Conservation (phyloP, 2,113 vertebrate genomes). For the Sclerurus mexicanus region DNA sequence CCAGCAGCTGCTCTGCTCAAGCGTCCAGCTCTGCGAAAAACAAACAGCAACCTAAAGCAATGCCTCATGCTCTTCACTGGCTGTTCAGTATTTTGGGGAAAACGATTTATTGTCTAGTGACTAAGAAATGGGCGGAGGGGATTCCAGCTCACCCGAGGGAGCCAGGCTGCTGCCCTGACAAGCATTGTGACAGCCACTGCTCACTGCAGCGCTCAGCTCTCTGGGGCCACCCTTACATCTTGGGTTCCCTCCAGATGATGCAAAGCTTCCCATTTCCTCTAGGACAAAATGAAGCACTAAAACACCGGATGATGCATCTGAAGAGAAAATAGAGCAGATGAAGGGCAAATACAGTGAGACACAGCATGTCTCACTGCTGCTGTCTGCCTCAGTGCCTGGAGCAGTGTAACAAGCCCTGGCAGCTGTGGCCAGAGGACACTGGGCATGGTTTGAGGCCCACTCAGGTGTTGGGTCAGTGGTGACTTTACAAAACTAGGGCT, state of each 20-base stretch:
- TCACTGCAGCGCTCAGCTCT: rapidly evolving
- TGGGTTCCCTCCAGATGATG: not conserved
- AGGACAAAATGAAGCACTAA: not conserved
- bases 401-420: not conserved
- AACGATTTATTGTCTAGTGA: not conserved
- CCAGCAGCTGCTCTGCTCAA: not conserved
- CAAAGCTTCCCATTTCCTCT: not conserved
- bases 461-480: not conserved
- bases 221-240: not conserved
- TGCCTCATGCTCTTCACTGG: not conserved
- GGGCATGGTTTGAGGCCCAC: not conserved
- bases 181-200: not conserved
- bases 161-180: not conserved
- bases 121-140: not conserved
- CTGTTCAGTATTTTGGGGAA: not conserved
- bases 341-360: not conserved
- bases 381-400: rapidly evolving
- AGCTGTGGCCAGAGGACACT: not conserved
- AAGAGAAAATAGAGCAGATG: not conserved
- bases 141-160: not conserved
- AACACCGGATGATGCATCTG: not conserved
- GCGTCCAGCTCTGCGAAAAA: not conserved
- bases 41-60: not conserved
- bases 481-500: not conserved
- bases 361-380: not conserved